Evolutionary conservation across 2,888 invertebrate species (phyloP).

Genomic region (Drosophila anceps): DNA sequence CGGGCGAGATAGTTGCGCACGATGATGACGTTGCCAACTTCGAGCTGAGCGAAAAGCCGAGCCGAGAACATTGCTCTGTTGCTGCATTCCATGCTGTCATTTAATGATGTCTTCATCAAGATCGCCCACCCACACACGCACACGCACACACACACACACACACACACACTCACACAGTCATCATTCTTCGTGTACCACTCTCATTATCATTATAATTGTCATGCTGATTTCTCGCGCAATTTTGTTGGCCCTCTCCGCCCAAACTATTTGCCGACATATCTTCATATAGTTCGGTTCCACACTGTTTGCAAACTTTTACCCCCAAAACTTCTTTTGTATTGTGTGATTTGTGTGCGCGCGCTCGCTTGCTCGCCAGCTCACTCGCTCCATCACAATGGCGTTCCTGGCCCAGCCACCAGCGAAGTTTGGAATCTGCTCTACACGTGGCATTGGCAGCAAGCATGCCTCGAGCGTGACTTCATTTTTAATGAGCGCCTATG

Average conservation of each 20-base stretch:
- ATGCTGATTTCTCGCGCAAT: constrained; percentile 68
- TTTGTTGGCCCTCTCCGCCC: constrained; percentile 16
- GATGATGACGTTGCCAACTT: constrained; percentile 59
- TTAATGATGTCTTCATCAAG: constrained; percentile 77
- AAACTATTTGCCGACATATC: constrained; percentile 64
- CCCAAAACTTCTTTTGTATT: constrained; percentile 65
- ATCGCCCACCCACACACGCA: constrained; percentile 12
- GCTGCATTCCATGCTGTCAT: constrained; percentile 60
- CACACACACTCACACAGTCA: too few relatives aligned
- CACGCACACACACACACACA: background rate
- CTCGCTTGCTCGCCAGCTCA: background rate
- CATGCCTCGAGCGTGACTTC: constrained; percentile 49
- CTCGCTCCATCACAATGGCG: constrained; percentile 12
- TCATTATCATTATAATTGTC: constrained; percentile 80
- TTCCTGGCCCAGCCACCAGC: background rate
- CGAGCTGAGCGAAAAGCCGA: constrained; percentile 31
- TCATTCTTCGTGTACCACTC: constrained; percentile 36
- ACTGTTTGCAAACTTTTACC: constrained; percentile 56
- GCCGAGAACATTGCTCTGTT: constrained; percentile 5
- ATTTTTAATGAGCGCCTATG: constrained; percentile 56
- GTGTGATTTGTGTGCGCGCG: constrained; percentile 60
- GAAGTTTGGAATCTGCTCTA: constrained; percentile 21
- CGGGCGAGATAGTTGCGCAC: background rate
- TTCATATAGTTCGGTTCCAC: constrained; percentile 16
- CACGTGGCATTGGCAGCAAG: constrained; percentile 26